Conservation (phyloP, 1,140 invertebrate genomes). For the Theocolax elegans region DNA sequence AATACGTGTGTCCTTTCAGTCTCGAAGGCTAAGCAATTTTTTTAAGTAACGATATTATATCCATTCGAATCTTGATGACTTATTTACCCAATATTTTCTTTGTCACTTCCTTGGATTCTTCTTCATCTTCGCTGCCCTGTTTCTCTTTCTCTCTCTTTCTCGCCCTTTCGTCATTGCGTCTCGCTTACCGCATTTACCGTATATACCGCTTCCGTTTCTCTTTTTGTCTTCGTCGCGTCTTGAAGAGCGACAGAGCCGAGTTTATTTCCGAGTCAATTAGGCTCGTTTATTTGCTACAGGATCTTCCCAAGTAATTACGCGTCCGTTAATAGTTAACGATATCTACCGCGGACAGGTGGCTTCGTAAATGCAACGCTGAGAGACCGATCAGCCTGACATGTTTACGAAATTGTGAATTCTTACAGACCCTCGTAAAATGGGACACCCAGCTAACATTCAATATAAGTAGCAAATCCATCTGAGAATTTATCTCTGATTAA, state of each 20-base stretch:
- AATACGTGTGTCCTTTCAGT: no score
- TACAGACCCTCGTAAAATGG: constrained; percentile 15
- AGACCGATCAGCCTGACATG: constrained; percentile 45
- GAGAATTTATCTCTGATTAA: no score
- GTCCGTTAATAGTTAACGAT: constrained; percentile 63
- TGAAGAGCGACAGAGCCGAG: constrained; percentile 43
- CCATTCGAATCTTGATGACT: background rate
- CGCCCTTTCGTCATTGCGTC: background rate
- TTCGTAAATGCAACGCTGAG: constrained; percentile 15
- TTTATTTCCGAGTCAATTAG: constrained; percentile 68
- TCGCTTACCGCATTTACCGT: background rate
- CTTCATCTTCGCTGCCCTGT: background rate
- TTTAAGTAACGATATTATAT: no score
- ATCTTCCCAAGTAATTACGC: constrained; percentile 63
- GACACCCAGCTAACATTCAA: no score
- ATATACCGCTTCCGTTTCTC: constrained; percentile 7
- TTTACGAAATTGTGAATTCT: constrained; percentile 43
- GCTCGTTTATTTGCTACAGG: constrained; percentile 63
- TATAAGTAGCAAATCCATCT: no score
- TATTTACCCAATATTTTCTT: constrained; percentile 1
- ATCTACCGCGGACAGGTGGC: constrained; percentile 60
- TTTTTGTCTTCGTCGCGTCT: constrained; percentile 42
- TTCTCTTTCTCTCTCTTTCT: background rate
- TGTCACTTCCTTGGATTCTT: no score
- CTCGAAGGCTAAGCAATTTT: no score